These are phyloP conservation scores for Rhinatrema bivittatum DNA, from an alignment of 2,797 vertebrate species.

Conservation along the genomic window DNA sequence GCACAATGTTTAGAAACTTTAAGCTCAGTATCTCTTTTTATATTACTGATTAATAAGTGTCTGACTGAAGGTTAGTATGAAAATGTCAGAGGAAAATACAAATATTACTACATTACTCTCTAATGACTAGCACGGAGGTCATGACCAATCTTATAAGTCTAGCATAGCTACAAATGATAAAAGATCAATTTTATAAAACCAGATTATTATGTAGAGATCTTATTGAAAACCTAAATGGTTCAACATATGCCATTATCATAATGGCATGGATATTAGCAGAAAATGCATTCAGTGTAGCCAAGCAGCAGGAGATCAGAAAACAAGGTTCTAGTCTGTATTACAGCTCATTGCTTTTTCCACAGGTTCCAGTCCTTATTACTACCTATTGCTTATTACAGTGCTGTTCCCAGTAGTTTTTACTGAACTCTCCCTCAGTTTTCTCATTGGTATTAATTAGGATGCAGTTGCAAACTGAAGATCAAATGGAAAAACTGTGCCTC, in stretches of 20 bases:
- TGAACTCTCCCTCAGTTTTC: background rate
- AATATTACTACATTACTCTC: background rate
- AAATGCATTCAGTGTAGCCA: background rate
- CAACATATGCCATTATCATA: background rate
- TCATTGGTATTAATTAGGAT: conserved; percentile 5
- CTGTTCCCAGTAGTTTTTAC: background rate
- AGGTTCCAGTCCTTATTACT: background rate
- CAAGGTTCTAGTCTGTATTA: background rate
- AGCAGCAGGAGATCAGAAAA: background rate
- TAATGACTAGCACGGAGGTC: background rate
- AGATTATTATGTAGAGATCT: background rate
- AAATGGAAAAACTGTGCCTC: conserved; percentile 4
- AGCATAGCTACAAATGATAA: background rate
- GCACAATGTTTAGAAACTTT: no score
- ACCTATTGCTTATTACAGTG: background rate
- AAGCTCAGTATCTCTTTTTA: no score
- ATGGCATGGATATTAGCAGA: background rate
- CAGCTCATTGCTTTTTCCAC: background rate
- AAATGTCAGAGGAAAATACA: no score
- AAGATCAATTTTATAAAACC: background rate
- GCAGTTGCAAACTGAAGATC: background rate
- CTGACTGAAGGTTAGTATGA: no score
- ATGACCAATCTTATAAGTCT: conserved; percentile 5
- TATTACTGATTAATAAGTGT: no score
- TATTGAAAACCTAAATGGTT: background rate